Evolutionary conservation across 1,140 invertebrate species (phyloP).

Genomic region (Venustaconcha ellipsiformis): DNA sequence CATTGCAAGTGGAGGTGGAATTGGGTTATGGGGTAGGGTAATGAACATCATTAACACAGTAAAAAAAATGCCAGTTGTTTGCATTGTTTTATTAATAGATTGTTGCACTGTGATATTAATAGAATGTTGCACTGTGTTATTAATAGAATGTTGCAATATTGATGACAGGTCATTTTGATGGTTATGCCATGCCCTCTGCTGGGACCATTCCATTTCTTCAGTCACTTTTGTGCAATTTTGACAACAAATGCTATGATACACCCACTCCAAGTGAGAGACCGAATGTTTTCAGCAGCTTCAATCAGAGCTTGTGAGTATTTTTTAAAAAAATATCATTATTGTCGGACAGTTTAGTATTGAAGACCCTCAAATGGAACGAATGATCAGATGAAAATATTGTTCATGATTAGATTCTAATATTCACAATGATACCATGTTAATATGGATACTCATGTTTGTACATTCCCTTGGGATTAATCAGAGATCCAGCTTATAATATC

Average conservation of each 20-base stretch:
- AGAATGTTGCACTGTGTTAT: background rate
- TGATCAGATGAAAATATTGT: too few relatives aligned
- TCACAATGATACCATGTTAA: too few relatives aligned
- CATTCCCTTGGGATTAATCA: too few relatives aligned
- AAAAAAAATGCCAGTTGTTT: too few relatives aligned
- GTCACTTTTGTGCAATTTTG: slow-evolving; percentile 73
- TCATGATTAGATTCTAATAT: too few relatives aligned
- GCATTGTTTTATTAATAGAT: background rate
- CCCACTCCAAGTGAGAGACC: slow-evolving; percentile 52
- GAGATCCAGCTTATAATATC: too few relatives aligned
- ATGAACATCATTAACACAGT: too few relatives aligned
- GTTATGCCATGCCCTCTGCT: slow-evolving; percentile 75
- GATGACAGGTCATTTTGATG: slow-evolving; percentile 73
- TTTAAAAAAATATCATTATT: slow-evolving; percentile 4
- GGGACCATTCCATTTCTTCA: slow-evolving; percentile 73
- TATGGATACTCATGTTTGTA: too few relatives aligned
- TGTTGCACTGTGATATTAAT: background rate
- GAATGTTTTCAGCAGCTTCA: slow-evolving; percentile 56
- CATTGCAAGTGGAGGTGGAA: too few relatives aligned
- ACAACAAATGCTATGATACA: slow-evolving; percentile 73
- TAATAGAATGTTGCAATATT: slow-evolving; percentile 1
- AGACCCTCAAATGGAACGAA: too few relatives aligned
- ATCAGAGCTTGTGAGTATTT: slow-evolving; percentile 63
- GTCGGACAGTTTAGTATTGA: too few relatives aligned
- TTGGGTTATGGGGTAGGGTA: too few relatives aligned